Evolutionary conservation across 2,797 vertebrate species (phyloP).

Genomic region (Bucorvus abyssinicus): DNA sequence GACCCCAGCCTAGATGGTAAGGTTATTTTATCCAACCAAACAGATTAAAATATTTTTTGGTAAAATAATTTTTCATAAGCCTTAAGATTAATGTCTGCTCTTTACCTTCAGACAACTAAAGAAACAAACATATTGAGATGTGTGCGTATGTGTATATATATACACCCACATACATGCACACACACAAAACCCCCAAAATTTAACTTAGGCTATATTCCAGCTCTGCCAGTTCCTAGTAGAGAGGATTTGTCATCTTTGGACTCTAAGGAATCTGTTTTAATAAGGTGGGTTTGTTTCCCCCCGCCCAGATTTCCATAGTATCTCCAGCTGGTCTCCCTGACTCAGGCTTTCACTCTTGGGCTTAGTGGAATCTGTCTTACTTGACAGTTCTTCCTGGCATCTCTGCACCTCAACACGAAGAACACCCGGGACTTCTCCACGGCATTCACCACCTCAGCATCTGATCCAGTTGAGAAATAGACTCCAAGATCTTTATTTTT

Average conservation of each 20-base stretch:
- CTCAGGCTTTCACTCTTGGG: neutral
- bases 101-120: neutral
- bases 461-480: neutral
- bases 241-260: neutral
- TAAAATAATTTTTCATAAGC: neutral
- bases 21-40: neutral
- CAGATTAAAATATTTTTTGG: neutral
- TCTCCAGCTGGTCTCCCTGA: neutral
- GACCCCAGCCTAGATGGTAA: neutral
- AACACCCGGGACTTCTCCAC: neutral
- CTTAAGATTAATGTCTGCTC: neutral
- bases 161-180: neutral
- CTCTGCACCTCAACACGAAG: neutral
- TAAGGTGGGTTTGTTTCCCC: neutral
- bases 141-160: neutral
- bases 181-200: fast-evolving
- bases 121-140: neutral
- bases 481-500: neutral
- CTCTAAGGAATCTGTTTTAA: neutral
- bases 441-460: neutral
- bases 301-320: neutral
- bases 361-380: neutral
- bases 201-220: neutral
- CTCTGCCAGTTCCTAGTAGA: neutral
- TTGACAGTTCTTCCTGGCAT: neutral